phyloP scores from a whole-genome alignment of 2,888 invertebrate species.

The Timema cristinae region DNA sequence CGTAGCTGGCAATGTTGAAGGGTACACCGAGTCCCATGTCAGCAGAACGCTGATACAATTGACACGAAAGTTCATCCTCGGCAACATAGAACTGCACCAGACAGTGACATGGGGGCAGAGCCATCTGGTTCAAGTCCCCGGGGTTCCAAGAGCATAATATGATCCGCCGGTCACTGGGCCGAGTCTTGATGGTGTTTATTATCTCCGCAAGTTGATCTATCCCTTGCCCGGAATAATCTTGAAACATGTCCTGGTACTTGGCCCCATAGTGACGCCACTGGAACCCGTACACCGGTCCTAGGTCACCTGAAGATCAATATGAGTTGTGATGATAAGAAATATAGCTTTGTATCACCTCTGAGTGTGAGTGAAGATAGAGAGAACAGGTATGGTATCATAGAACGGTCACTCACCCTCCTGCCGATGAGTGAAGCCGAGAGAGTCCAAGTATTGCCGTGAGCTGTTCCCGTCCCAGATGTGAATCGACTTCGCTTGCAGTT shows the following conservation, averaged over 20 bases:
- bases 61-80: slow-evolving; percentile 78
- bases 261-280: slow-evolving; percentile 99
- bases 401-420: slow-evolving; percentile 57
- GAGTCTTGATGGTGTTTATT: slow-evolving; percentile 72
- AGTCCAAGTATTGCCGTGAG: slow-evolving; percentile 82
- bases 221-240: slow-evolving; percentile 81
- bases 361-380: not conserved
- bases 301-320: slow-evolving; percentile 60
- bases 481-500: slow-evolving; percentile 71
- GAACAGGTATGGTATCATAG: not conserved
- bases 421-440: slow-evolving; percentile 73
- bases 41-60: slow-evolving; percentile 93
- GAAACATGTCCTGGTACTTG: slow-evolving; percentile 72
- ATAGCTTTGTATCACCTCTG: no score
- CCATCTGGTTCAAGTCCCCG: slow-evolving; percentile 82
- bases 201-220: slow-evolving; percentile 82
- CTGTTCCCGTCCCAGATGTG: slow-evolving; percentile 98
- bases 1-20: slow-evolving; percentile 96
- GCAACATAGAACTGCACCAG: slow-evolving; percentile 92
- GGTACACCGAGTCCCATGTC: slow-evolving; percentile 99
- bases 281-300: slow-evolving; percentile 96
- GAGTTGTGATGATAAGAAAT: no score
- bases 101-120: slow-evolving; percentile 94
- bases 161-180: slow-evolving; percentile 84
- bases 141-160: slow-evolving; percentile 97